Percentiles rank a stretch among this genome's conserved stretches.
These are phyloP conservation scores for Dryobotodes eremita DNA, from an alignment of 2,888 invertebrate species.

Conservation along the genomic window DNA sequence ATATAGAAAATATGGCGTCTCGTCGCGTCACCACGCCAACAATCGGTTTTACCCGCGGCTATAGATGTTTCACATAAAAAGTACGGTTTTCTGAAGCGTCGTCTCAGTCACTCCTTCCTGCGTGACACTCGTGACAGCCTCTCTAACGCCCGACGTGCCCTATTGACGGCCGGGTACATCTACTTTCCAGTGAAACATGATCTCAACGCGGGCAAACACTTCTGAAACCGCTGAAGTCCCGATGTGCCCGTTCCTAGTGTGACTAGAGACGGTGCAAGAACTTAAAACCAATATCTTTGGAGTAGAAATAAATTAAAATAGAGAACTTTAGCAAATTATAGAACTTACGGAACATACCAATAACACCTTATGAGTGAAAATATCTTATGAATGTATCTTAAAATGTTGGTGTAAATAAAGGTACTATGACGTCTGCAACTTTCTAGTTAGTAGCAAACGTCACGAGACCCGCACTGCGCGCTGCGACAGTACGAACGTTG, in stretches of 20 bases:
- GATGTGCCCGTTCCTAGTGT: too few relatives aligned
- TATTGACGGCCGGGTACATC: neutral
- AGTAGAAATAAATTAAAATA: neutral
- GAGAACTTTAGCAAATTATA: neutral
- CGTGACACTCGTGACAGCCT: neutral
- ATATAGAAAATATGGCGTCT: too few relatives aligned
- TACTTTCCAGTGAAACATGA: neutral
- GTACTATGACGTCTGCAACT: neutral
- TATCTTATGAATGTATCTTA: conserved; percentile 26
- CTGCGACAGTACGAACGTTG: neutral
- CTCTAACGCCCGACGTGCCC: neutral
- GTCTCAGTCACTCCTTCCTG: neutral
- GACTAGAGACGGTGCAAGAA: neutral
- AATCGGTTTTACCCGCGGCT: too few relatives aligned
- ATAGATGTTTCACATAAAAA: too few relatives aligned
- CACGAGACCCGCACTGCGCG: neutral
- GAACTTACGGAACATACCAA: neutral
- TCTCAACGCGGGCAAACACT: neutral
- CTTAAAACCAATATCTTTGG: neutral
- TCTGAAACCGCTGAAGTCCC: neutral
- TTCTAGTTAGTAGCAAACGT: conserved; percentile 11
- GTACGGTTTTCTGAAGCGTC: too few relatives aligned
- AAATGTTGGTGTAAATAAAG: neutral
- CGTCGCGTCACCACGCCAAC: too few relatives aligned
- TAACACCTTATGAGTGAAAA: neutral